These are phyloP conservation scores for Bedellia somnulentella DNA, from an alignment of 2,888 invertebrate genomes.

Conservation along the genomic window DNA sequence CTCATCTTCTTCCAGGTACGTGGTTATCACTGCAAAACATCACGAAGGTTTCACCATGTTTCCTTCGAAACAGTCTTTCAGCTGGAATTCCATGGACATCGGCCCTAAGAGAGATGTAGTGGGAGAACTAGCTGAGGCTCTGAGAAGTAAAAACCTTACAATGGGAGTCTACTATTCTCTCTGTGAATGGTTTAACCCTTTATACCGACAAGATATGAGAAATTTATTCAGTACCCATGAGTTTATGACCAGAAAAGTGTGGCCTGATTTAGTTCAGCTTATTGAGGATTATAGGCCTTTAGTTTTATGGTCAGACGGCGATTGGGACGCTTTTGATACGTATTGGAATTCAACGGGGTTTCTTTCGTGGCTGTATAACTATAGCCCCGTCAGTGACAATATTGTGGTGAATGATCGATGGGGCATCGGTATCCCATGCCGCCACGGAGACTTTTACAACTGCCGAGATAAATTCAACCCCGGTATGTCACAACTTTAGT, in stretches of 20 bases:
- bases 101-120: conserved; percentile 79
- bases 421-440: conserved; percentile 78
- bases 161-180: conserved; percentile 87
- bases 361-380: conserved; percentile 91
- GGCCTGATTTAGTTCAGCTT: conserved; percentile 81
- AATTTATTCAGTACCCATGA: conserved; percentile 63
- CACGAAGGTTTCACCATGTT: conserved; percentile 86
- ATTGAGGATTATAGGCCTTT: conserved; percentile 71
- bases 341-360: conserved; percentile 88
- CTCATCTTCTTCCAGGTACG: too few species aligned
- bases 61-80: conserved; percentile 80
- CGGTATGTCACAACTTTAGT: too few species aligned
- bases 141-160: conserved; percentile 64
- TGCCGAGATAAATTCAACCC: conserved; percentile 84
- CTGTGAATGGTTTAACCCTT: conserved; percentile 86
- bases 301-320: conserved; percentile 92
- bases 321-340: conserved; percentile 82
- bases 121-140: conserved; percentile 72
- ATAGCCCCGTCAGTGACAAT: conserved; percentile 84
- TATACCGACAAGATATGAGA: conserved; percentile 73
- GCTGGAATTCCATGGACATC: conserved; percentile 81
- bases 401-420: conserved; percentile 94
- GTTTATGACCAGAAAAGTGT: conserved; percentile 71
- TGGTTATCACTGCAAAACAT: conserved; percentile 85
- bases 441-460: conserved; percentile 88